A percentile compares a stretch with the other conserved stretches of the same genome.
phyloP scores from a whole-genome alignment of 2,113 vertebrate species.

The Eretmochelys imbricata region DNA sequence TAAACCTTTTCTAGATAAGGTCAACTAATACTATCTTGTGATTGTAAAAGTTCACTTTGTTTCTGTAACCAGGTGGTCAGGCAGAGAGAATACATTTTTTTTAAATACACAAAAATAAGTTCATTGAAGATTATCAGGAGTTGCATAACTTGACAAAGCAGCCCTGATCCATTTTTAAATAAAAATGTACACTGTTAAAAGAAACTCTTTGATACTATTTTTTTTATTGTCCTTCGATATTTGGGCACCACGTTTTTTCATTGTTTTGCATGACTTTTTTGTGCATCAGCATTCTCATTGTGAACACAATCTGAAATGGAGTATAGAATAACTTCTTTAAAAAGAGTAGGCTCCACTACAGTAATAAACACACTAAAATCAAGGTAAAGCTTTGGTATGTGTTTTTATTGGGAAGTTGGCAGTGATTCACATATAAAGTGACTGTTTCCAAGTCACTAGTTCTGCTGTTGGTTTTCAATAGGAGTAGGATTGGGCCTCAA shows the following conservation, averaged over 20 bases:
- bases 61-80: neutral
- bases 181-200: neutral
- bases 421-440: neutral
- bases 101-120: neutral
- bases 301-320: neutral
- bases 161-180: neutral
- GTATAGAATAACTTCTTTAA: neutral
- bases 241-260: neutral
- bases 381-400: neutral
- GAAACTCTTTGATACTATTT: neutral
- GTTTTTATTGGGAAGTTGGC: neutral
- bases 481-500: neutral
- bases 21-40: neutral
- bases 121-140: neutral
- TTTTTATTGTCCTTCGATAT: neutral
- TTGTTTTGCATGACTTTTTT: neutral
- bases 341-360: neutral
- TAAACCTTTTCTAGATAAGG: neutral
- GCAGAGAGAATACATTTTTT: neutral
- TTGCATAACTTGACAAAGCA: slow-evolving; percentile 2
- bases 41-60: neutral
- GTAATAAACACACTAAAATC: neutral
- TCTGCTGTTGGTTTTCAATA: neutral
- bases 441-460: neutral
- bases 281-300: neutral